Conservation (phyloP, 2,888 invertebrate genomes). For the Philopedon plagiatum region DNA sequence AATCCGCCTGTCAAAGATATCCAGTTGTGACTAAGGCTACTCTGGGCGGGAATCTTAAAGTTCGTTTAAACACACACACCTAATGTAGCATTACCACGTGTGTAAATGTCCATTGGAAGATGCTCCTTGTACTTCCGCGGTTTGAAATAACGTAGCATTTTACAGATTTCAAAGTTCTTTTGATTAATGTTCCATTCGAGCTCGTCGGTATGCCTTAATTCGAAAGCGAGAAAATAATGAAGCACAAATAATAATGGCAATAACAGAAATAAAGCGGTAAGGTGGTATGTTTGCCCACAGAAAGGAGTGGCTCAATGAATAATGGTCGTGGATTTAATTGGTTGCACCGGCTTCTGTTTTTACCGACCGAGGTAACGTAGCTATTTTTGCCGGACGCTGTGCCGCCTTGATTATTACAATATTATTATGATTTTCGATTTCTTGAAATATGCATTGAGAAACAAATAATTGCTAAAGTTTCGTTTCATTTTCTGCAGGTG, state of each 20-base stretch:
- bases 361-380: conserved; percentile 29
- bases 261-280: conserved; percentile 42
- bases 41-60: no score
- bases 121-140: not conserved
- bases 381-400: conserved; percentile 17
- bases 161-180: conserved; percentile 10
- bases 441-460: not conserved
- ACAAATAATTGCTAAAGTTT: not conserved
- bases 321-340: conserved; percentile 37
- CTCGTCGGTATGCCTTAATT: conserved; percentile 4
- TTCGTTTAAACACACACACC: no score
- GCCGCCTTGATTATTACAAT: conserved; percentile 11
- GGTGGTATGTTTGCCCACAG: conserved; percentile 30
- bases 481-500: not conserved
- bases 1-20: no score
- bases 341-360: conserved; percentile 35
- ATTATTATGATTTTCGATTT: not conserved
- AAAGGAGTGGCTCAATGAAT: conserved; percentile 36
- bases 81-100: no score
- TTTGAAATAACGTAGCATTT: not conserved
- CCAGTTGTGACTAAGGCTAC: no score
- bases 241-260: conserved; percentile 36
- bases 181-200: conserved; percentile 15
- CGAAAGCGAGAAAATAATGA: conserved; percentile 38
- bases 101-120: no score